phyloP scores from a whole-genome alignment of 2,113 vertebrate species.

The Phycodurus eques region DNA sequence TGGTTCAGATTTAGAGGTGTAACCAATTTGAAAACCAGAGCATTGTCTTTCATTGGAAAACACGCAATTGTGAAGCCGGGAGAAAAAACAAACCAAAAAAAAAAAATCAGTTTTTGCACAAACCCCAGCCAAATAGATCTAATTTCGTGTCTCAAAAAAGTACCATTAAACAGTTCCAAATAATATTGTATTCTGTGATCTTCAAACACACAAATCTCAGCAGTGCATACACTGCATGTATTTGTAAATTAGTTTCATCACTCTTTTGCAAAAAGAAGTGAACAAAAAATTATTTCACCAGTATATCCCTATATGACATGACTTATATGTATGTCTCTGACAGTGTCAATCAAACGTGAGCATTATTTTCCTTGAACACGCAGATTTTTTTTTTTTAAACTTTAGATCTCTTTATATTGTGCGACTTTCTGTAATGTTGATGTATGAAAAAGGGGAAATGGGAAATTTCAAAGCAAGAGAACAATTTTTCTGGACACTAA shows the following conservation, averaged over 20 bases:
- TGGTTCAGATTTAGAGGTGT: not conserved
- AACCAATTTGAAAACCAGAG: not conserved
- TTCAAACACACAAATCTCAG: no score
- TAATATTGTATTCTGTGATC: no score
- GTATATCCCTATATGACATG: not conserved
- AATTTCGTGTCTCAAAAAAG: not conserved
- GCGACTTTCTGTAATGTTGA: no score
- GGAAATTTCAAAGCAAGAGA: conserved; percentile 15
- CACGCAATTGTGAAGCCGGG: not conserved
- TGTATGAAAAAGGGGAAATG: not conserved
- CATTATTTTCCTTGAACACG: not conserved
- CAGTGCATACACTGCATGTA: no score
- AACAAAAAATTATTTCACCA: not conserved
- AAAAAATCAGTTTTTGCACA: not conserved
- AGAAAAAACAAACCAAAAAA: not conserved
- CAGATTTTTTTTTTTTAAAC: no score
- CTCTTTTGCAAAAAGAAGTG: not conserved
- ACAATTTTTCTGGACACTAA: conserved; percentile 17
- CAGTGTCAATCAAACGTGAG: not conserved
- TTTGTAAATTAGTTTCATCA: not conserved
- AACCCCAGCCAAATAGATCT: not conserved
- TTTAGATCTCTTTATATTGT: no score
- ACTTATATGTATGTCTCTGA: not conserved
- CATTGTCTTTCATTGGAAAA: not conserved
- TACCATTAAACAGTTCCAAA: no score